Base-by-base conservation (phyloP, 1,140 invertebrate species). In the Centruroides sculpturatus region DNA sequence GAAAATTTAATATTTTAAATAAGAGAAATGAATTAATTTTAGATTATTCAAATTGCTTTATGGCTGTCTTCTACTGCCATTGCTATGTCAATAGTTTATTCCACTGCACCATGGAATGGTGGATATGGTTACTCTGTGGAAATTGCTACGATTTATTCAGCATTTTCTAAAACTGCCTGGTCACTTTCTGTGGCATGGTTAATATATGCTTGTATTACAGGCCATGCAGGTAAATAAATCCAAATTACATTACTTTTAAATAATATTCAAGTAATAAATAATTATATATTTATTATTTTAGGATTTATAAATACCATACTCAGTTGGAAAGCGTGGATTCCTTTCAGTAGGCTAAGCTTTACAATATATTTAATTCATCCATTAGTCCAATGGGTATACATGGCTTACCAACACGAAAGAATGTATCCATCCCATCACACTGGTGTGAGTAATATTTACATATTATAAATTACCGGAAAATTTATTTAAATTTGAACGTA, bases 241-340 rank as follows among this genome's bases (percentile, higher is more conserved):
- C 23, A 3, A 23, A 23, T 23, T 23, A 23, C 23, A 23, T 23
- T 23, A 23, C 23, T 23, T 23, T 23, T 23, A 23, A 23, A 23
- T 2, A 23, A 23, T 23, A 23, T 23, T 23, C 23, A 2, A 23
- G 2, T 2, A 23, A 23, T 2, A 23, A 23, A 3, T 35, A 57
- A 36, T 52, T n/a, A 35, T 10, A 46, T 12, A 1, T 50, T 53
- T 4, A 8, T 62, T 8, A 11, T 34, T 48, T 47, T 49, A 63
- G 62, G 83, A 34, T 51, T 64, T 5, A 56, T 68, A 5, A 65
- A 66, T 34, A 35, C 48, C 12, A 58, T 69, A 5, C 61, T 69
- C 7, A 62, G 57, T 10, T 68, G 63, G 58, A 60, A 58, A 10
- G 57, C 49, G 3, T 69, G 67, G 57, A 54, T 55, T 5, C 68